Conservation (phyloP, 1,140 invertebrate species). For the Heterodera schachtii region DNA sequence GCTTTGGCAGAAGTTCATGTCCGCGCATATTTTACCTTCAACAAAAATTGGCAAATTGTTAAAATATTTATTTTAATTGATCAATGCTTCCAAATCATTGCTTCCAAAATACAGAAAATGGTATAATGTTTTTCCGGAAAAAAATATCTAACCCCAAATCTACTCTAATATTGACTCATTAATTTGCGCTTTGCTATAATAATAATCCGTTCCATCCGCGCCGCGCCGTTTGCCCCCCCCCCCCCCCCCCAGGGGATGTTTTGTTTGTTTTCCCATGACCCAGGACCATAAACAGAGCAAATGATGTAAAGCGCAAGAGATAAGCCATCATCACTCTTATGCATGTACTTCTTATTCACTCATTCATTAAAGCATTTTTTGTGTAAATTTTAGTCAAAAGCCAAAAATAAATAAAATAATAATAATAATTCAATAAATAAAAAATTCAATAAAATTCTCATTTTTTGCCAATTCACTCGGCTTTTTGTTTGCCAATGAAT, state of each 20-base stretch:
- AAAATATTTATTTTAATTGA: constrained; percentile 3
- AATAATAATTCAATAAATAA: no score
- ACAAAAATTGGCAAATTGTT: neutral
- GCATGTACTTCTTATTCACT: neutral
- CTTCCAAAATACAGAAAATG: no score
- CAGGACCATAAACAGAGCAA: neutral
- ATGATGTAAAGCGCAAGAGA: neutral
- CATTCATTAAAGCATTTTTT: neutral
- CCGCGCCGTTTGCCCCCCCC: neutral
- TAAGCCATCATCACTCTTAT: neutral
- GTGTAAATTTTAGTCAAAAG: neutral
- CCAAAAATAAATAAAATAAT: no score
- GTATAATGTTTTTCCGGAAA: neutral
- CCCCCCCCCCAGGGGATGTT: neutral
- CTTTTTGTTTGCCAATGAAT: no score
- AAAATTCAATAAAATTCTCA: no score
- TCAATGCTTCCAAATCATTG: no score
- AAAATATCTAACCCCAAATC: neutral
- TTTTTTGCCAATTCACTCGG: no score
- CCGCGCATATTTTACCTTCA: constrained; percentile 26
- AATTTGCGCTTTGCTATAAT: constrained; percentile 3
- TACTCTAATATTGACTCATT: neutral
- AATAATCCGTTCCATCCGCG: constrained; percentile 16
- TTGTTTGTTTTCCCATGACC: constrained; percentile 34
- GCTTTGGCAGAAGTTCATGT: constrained; percentile 22